Percentiles rank a stretch among this genome's conserved stretches.
Conservation (phyloP, 2,113 vertebrate species). For the Peromyscus leucopus region DNA sequence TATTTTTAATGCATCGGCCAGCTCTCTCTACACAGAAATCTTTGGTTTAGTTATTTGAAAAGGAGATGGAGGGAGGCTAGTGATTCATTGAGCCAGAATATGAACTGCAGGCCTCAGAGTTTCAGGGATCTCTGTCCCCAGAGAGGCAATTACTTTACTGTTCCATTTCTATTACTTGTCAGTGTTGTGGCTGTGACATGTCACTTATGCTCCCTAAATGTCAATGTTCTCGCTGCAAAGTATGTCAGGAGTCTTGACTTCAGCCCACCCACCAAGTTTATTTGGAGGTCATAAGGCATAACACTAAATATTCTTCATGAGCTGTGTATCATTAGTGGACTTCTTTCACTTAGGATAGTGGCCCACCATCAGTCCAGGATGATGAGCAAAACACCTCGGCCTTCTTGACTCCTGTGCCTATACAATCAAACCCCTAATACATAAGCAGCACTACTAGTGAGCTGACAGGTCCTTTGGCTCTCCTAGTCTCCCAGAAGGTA, state of each 20-base stretch:
- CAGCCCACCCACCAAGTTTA: not conserved
- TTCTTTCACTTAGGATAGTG: not conserved
- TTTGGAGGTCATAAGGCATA: not conserved
- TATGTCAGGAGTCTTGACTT: not conserved
- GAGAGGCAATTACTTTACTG: not conserved
- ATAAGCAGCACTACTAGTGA: not conserved
- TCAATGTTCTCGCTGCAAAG: not conserved
- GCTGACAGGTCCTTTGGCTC: not conserved
- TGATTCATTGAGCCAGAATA: not conserved
- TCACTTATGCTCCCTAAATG: not conserved
- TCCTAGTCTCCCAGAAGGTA: not conserved
- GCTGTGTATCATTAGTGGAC: not conserved
- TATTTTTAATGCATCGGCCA: not conserved
- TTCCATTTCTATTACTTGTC: not conserved
- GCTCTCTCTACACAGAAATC: not conserved
- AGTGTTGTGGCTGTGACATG: not conserved
- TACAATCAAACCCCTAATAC: not conserved
- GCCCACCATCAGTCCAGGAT: not conserved
- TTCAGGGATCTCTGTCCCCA: not conserved
- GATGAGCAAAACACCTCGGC: not conserved
- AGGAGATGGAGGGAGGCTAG: not conserved
- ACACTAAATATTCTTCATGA: not conserved
- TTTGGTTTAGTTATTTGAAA: not conserved
- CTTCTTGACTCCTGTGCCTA: not conserved
- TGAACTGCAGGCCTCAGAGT: not conserved